Conservation (phyloP, 2,888 invertebrate species). For the Aphidoletes aphidimyza region DNA sequence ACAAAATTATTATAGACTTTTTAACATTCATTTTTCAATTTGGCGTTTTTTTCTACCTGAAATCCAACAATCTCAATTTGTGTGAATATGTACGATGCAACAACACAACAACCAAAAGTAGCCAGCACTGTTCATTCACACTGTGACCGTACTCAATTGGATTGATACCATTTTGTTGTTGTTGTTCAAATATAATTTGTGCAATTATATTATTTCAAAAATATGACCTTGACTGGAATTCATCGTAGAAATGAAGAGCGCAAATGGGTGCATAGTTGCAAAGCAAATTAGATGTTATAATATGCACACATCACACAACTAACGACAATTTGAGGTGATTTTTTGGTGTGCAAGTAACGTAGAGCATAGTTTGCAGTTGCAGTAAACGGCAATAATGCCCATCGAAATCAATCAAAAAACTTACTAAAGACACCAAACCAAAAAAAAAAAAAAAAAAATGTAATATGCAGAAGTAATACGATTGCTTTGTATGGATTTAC, state of each 20-base stretch:
- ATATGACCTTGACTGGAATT: constrained; percentile 11
- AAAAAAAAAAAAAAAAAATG: no score
- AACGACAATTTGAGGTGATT: constrained; percentile 11
- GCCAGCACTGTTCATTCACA: constrained; percentile 2
- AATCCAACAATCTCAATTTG: not conserved
- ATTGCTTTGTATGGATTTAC: no score
- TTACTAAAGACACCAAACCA: no score
- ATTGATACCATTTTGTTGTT: not conserved
- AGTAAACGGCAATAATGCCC: no score
- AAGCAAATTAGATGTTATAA: not conserved
- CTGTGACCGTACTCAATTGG: constrained; percentile 10
- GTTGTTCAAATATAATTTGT: not conserved
- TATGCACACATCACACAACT: not conserved
- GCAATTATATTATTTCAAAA: constrained; percentile 46
- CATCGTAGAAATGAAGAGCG: constrained; percentile 27
- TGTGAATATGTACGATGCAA: not conserved
- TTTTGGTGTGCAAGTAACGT: no score
- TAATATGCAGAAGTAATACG: no score
- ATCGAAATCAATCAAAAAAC: no score
- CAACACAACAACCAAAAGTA: not conserved
- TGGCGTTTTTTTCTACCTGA: constrained; percentile 11
- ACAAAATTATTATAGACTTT: constrained; percentile 1
- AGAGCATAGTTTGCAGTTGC: no score
- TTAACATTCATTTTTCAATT: not conserved
- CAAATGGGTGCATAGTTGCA: not conserved